Evolutionary conservation across 2,888 invertebrate genomes (phyloP).

Genomic region (Labia minor): DNA sequence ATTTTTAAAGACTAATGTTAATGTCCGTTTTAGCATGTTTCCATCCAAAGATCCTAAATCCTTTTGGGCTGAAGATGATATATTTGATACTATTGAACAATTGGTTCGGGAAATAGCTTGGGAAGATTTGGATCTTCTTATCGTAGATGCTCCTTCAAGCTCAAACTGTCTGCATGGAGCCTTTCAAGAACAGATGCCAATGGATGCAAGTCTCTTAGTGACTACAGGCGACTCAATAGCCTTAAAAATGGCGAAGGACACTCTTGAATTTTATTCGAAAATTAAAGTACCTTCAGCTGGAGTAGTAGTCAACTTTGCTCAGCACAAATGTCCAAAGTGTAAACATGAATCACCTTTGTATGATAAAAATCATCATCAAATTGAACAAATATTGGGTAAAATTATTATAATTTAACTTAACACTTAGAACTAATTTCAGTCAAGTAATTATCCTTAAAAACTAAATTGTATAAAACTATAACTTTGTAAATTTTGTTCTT

Average conservation of each 20-base stretch:
- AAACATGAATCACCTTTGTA: neutral
- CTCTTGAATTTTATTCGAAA: neutral
- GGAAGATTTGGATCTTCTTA: neutral
- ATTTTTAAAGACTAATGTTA: neutral
- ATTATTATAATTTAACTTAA: no score
- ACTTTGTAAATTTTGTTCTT: no score
- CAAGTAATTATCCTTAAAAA: no score
- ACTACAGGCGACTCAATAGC: neutral
- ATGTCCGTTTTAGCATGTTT: neutral
- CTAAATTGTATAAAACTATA: no score
- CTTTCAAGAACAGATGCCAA: neutral
- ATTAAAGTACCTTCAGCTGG: neutral
- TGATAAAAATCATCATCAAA: neutral
- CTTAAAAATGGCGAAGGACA: neutral
- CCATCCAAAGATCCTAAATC: neutral
- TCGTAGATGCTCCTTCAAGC: neutral
- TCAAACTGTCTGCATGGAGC: neutral
- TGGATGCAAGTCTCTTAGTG: neutral
- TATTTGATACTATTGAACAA: neutral
- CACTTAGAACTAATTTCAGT: no score
- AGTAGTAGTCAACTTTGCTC: neutral
- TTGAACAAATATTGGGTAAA: neutral
- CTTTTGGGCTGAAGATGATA: neutral
- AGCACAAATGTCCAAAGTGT: neutral
- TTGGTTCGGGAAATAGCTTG: neutral